These are phyloP conservation scores for Epirrhoe alternata DNA, from an alignment of 2,888 invertebrate species.

Conservation along the genomic window DNA sequence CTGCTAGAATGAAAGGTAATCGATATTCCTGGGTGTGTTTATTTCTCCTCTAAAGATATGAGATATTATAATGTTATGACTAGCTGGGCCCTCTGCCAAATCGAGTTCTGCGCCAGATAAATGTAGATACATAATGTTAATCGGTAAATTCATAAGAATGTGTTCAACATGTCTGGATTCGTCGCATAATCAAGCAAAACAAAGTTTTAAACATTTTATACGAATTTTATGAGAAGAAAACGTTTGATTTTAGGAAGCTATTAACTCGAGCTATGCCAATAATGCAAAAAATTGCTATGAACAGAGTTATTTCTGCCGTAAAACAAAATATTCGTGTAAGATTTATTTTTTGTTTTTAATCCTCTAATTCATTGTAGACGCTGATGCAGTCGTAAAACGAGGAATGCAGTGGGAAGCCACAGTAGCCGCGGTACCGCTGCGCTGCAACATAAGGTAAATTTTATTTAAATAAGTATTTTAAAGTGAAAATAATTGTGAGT, in stretches of 20 bases:
- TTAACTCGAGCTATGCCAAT: conserved; percentile 52
- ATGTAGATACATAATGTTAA: conserved; percentile 51
- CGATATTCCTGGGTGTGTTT: conserved; percentile 44
- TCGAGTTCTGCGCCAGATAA: conserved; percentile 61
- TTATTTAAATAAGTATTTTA: no score
- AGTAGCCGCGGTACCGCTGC: neutral
- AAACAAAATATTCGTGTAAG: conserved; percentile 30
- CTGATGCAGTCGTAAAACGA: conserved; percentile 27
- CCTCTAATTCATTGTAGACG: conserved; percentile 26
- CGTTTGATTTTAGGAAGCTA: conserved; percentile 50
- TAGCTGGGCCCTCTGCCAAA: conserved; percentile 69
- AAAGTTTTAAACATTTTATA: conserved; percentile 53
- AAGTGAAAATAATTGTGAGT: no score
- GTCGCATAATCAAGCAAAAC: conserved; percentile 52
- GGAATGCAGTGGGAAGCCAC: conserved; percentile 13
- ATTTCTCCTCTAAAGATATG: conserved; percentile 61
- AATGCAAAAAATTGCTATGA: conserved; percentile 45
- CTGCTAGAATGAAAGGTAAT: conserved; percentile 24
- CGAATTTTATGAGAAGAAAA: conserved; percentile 47
- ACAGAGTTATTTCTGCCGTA: conserved; percentile 37
- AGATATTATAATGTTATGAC: conserved; percentile 63
- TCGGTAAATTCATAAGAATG: conserved; percentile 65
- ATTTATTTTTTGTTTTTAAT: conserved; percentile 30
- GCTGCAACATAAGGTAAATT: no score
- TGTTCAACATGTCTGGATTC: conserved; percentile 58